These are phyloP conservation scores for Leptonema lineaticorne DNA, from an alignment of 1,140 invertebrate genomes.

Conservation along the genomic window DNA sequence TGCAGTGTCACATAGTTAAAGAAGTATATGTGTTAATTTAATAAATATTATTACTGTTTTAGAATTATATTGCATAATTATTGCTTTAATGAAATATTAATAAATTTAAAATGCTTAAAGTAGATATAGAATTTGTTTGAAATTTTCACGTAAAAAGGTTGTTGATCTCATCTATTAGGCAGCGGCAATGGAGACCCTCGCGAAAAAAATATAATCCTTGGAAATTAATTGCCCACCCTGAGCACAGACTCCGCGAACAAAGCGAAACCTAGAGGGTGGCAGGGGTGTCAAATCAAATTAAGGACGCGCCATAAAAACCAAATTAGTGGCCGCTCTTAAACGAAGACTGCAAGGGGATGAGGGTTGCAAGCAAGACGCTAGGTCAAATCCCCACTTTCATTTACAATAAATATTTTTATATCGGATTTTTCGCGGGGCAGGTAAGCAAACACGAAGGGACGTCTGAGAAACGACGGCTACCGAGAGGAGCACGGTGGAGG, in stretches of 20 bases:
- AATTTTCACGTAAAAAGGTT: conserved; percentile 23
- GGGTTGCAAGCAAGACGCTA: conserved; percentile 60
- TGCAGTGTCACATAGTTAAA: too few species aligned
- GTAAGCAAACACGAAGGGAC: conserved; percentile 23
- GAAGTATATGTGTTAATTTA: too few species aligned
- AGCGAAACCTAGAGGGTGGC: neutral
- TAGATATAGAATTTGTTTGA: too few species aligned
- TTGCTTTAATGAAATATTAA: too few species aligned
- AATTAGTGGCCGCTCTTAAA: conserved; percentile 59
- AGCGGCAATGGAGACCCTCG: conserved; percentile 43
- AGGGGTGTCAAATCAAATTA: conserved; percentile 58
- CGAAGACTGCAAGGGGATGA: conserved; percentile 51
- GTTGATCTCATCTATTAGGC: conserved; percentile 17
- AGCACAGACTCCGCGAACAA: conserved; percentile 48
- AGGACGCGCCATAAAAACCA: conserved; percentile 59
- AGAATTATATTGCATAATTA: too few species aligned
- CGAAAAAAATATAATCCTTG: conserved; percentile 58
- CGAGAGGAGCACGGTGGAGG: too few species aligned
- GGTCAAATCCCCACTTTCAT: conserved; percentile 59
- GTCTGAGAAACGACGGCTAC: too few species aligned
- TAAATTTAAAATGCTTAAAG: too few species aligned
- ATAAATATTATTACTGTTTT: too few species aligned
- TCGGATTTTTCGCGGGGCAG: conserved; percentile 23
- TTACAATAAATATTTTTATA: conserved; percentile 56
- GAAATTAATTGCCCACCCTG: conserved; percentile 58